Conservation (phyloP, 2,888 invertebrate species). For the Acanthopleura granulata region DNA sequence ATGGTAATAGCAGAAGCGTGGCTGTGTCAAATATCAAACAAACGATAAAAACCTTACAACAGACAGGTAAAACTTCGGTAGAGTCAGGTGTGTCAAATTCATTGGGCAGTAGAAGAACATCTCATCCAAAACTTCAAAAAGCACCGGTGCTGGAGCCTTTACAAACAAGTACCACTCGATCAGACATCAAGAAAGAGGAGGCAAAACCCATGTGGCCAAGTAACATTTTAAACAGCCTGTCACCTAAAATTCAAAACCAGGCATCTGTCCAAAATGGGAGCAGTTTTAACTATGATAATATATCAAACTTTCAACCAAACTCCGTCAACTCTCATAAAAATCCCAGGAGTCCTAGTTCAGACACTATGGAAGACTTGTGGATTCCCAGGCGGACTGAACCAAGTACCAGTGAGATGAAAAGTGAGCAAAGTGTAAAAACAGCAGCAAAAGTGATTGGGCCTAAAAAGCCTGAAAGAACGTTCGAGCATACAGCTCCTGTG, state of each 20-base stretch:
- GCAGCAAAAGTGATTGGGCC: background rate
- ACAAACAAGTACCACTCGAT: background rate
- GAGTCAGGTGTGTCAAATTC: background rate
- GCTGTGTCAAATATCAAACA: background rate
- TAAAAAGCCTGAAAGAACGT: background rate
- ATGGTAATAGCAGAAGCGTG: background rate
- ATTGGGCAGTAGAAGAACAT: background rate
- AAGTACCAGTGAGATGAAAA: background rate
- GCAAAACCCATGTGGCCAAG: background rate
- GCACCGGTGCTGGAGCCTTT: background rate
- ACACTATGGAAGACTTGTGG: conserved; percentile 13
- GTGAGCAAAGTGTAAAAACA: background rate
- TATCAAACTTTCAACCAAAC: background rate
- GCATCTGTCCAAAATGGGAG: background rate
- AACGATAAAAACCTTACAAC: background rate
- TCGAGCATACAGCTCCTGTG: background rate
- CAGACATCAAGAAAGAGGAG: background rate
- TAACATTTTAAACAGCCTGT: background rate
- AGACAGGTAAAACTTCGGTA: background rate
- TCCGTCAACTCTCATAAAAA: background rate
- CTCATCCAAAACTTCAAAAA: background rate
- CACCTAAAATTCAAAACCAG: background rate
- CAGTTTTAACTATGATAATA: too few species aligned
- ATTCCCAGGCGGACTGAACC: background rate
- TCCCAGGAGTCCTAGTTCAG: background rate